These are phyloP conservation scores for Ophraella communa DNA, from an alignment of 2,888 invertebrate species.

Conservation along the genomic window DNA sequence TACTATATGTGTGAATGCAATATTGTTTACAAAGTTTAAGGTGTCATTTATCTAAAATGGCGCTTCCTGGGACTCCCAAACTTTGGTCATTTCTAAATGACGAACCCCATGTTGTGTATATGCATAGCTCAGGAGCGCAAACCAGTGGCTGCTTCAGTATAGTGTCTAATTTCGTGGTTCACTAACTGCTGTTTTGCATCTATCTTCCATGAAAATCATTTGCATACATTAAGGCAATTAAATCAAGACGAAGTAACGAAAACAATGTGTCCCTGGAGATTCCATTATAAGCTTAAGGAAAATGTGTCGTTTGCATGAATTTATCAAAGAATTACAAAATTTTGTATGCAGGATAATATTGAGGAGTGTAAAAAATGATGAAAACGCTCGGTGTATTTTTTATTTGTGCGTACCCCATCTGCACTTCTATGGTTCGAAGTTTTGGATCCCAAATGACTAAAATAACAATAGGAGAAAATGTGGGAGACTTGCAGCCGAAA, in stretches of 20 bases:
- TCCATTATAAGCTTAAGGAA: not conserved
- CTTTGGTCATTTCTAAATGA: not conserved
- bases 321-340: not conserved
- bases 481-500: constrained; percentile 26
- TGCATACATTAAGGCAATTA: constrained; percentile 56
- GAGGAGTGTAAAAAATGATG: no score
- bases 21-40: no score
- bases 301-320: not conserved
- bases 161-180: constrained; percentile 55
- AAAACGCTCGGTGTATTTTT: not conserved
- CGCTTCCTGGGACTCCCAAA: not conserved
- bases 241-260: constrained; percentile 40
- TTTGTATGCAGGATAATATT: not conserved
- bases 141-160: constrained; percentile 38
- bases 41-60: not conserved
- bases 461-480: constrained; percentile 37
- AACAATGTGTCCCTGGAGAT: constrained; percentile 25
- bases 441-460: constrained; percentile 30
- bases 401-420: not conserved
- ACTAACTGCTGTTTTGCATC: constrained; percentile 56
- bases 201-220: constrained; percentile 56
- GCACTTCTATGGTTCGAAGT: constrained; percentile 11
- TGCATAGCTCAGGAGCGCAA: not conserved
- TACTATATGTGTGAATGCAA: no score
- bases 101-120: not conserved